Evolutionary conservation across 2,113 vertebrate genomes (phyloP).

Genomic region (Eubucco bourcierii): DNA sequence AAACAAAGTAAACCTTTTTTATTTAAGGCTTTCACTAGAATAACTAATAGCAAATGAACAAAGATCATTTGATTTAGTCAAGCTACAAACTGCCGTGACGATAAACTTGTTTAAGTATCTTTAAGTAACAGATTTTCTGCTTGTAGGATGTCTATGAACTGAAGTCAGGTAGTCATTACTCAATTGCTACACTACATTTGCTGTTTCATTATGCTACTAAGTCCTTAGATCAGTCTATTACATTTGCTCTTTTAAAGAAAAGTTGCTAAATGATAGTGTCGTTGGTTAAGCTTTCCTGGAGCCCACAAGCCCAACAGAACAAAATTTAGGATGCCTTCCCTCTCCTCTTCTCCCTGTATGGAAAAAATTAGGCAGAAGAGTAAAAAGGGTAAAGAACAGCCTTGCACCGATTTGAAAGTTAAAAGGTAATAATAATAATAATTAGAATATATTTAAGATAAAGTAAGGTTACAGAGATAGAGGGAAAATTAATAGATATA

Average conservation of each 20-base stretch:
- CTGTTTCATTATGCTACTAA: not conserved
- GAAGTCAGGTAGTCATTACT: not conserved
- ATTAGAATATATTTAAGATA: no score
- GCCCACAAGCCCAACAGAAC: no score
- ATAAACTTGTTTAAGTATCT: not conserved
- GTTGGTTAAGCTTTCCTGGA: no score
- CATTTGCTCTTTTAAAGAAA: not conserved
- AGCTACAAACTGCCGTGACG: not conserved
- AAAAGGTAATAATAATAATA: no score
- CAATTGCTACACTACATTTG: not conserved
- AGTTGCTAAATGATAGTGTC: not conserved
- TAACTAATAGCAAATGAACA: constrained; percentile 10
- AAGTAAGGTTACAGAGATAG: no score
- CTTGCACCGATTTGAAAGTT: no score
- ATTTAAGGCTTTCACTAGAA: not conserved
- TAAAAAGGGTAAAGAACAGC: no score
- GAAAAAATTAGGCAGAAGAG: no score
- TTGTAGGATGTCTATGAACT: not conserved
- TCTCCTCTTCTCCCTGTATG: no score
- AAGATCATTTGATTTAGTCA: not conserved
- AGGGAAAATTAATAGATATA: no score
- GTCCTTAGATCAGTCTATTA: not conserved
- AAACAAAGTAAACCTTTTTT: constrained; percentile 30
- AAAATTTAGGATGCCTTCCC: no score
- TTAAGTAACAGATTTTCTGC: not conserved